phyloP scores from a whole-genome alignment of 2,888 invertebrate species.

The Pachydiplax longipennis region DNA sequence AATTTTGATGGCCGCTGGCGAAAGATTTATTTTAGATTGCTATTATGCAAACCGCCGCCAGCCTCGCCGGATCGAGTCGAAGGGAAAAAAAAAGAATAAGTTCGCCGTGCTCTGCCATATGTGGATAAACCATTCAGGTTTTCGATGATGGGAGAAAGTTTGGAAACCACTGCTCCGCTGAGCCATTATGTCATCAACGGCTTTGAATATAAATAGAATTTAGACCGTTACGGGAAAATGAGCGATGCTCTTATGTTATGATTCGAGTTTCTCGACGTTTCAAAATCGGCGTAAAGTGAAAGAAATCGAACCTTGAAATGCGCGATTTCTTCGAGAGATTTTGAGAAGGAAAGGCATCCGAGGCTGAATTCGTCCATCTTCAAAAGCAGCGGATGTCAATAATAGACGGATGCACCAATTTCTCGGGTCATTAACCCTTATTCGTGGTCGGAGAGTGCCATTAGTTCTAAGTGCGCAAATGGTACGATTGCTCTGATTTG shows the following conservation, averaged over 20 bases:
- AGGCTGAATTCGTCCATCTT: no score
- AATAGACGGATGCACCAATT: no score
- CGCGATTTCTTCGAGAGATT: no score
- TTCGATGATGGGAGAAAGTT: conserved; percentile 26
- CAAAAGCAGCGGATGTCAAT: no score
- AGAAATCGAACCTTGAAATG: no score
- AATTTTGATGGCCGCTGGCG: no score
- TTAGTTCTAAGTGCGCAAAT: no score
- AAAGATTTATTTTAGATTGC: no score
- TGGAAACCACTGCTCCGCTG: not conserved
- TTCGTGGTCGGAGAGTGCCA: no score
- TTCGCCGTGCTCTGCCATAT: not conserved
- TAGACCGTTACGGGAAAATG: not conserved
- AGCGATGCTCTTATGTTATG: not conserved
- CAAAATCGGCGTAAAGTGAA: not conserved
- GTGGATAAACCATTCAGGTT: conserved; percentile 28
- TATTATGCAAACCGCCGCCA: not conserved
- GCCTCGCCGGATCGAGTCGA: not conserved
- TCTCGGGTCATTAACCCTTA: no score
- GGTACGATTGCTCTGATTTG: no score
- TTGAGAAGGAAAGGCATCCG: no score
- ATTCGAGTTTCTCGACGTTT: not conserved
- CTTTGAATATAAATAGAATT: not conserved
- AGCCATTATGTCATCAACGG: conserved; percentile 19
- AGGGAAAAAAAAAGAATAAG: not conserved